Evolutionary conservation across 2,113 vertebrate species (phyloP).

Genomic region (Apodemus sylvaticus): DNA sequence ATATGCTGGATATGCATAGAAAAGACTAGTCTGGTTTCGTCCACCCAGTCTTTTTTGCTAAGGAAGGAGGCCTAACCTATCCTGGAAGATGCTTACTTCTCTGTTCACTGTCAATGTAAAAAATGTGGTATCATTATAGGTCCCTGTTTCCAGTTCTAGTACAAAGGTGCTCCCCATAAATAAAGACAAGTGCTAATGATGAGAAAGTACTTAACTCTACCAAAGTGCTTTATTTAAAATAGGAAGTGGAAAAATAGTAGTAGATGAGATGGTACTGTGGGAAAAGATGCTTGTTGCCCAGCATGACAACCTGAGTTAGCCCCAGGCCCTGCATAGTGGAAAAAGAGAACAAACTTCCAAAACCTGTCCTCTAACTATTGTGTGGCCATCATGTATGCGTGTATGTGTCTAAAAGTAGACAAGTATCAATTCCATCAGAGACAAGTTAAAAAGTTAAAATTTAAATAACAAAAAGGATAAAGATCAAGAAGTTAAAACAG

Average conservation of each 20-base stretch:
- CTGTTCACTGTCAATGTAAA: too few relatives aligned
- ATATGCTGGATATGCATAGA: too few relatives aligned
- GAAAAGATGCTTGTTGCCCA: neutral
- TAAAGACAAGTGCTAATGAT: too few relatives aligned
- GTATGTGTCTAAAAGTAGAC: neutral
- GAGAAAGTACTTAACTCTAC: too few relatives aligned
- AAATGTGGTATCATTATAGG: too few relatives aligned
- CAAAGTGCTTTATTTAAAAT: neutral
- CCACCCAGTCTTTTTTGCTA: too few relatives aligned
- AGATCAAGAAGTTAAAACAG: neutral
- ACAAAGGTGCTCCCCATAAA: too few relatives aligned
- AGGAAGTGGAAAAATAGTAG: neutral
- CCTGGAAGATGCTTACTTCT: too few relatives aligned
- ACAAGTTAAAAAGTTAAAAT: neutral
- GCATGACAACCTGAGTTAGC: neutral
- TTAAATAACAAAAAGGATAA: neutral
- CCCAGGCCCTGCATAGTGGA: neutral
- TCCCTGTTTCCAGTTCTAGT: too few relatives aligned
- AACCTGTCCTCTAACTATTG: neutral
- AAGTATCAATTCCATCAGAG: neutral
- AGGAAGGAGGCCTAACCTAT: too few relatives aligned
- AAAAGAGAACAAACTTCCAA: neutral
- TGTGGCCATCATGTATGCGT: neutral
- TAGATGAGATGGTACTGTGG: neutral
- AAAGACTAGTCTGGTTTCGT: too few relatives aligned